Percentiles rank a stretch among this genome's conserved stretches.
phyloP scores from a whole-genome alignment of 2,113 vertebrate species.

The Formicarius rufipectus region DNA sequence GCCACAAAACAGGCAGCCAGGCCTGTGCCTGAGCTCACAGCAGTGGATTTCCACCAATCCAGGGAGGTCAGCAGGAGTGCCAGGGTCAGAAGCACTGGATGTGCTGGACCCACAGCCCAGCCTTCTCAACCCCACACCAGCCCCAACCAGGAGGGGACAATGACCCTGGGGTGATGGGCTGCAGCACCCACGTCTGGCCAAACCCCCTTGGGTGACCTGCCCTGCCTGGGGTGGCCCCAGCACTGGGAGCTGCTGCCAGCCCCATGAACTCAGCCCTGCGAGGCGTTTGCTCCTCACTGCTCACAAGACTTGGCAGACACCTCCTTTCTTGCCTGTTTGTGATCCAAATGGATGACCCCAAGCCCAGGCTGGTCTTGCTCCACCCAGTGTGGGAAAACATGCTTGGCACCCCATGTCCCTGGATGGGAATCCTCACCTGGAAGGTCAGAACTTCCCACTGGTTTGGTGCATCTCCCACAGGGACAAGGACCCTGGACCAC shows the following conservation, averaged over 20 bases:
- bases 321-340: neutral
- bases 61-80: neutral
- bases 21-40: neutral
- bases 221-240: neutral
- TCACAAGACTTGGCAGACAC: neutral
- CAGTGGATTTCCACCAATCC: neutral
- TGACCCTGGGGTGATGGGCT: rapidly evolving
- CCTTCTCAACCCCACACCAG: neutral
- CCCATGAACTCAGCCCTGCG: neutral
- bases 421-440: neutral
- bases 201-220: neutral
- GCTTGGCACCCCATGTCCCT: neutral
- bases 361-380: neutral
- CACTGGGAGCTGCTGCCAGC: neutral
- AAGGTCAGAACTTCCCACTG: neutral
- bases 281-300: neutral
- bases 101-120: neutral
- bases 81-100: rapidly evolving
- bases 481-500: neutral
- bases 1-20: neutral
- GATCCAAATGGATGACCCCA: neutral
- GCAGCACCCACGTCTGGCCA: rapidly evolving
- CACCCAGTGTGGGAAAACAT: neutral
- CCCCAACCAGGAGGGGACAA: neutral
- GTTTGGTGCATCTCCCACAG: rapidly evolving